A percentile compares a stretch with the other conserved stretches of the same genome.
Conservation (phyloP, 2,113 vertebrate genomes). For the Nannobrachium achirus region DNA sequence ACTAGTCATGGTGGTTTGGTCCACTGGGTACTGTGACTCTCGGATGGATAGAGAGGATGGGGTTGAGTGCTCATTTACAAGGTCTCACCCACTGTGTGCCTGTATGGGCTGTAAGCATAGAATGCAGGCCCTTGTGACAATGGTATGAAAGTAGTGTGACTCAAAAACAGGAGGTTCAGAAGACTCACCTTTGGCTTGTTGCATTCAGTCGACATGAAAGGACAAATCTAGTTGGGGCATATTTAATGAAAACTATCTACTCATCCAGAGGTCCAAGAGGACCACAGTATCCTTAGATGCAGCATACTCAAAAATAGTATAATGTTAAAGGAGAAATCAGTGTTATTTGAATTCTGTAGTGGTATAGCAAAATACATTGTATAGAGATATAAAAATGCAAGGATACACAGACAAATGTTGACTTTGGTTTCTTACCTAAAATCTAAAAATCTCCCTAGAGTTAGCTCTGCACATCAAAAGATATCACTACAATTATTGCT, state of each 20-base stretch:
- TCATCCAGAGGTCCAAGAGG: conserved; percentile 3
- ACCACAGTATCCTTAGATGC: background rate
- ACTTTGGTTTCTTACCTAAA: conserved; percentile 51
- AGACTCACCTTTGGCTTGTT: conserved; percentile 46
- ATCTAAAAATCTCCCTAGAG: conserved; percentile 34
- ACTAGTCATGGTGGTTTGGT: conserved; percentile 32
- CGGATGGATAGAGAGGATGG: background rate
- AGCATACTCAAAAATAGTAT: conserved; percentile 20
- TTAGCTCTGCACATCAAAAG: conserved; percentile 43
- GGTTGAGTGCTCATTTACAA: conserved; percentile 35
- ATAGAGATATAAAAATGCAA: conserved; percentile 43
- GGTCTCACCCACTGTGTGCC: conserved; percentile 29
- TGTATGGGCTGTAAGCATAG: conserved; percentile 10
- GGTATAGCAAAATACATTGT: conserved; percentile 18
- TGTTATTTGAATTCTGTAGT: conserved; percentile 11
- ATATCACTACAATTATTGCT: conserved; percentile 44
- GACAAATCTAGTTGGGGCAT: conserved; percentile 15
- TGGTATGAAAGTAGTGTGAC: conserved; percentile 17
- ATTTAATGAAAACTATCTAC: conserved; percentile 16
- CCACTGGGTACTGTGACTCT: conserved; percentile 35
- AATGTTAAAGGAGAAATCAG: conserved; percentile 22
- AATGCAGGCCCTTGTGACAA: conserved; percentile 4
- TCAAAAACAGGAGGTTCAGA: conserved; percentile 29
- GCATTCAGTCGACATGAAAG: conserved; percentile 14
- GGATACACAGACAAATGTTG: conserved; percentile 44